Base-by-base conservation (phyloP, 2,113 vertebrate genomes). In the Lates calcarifer region DNA sequence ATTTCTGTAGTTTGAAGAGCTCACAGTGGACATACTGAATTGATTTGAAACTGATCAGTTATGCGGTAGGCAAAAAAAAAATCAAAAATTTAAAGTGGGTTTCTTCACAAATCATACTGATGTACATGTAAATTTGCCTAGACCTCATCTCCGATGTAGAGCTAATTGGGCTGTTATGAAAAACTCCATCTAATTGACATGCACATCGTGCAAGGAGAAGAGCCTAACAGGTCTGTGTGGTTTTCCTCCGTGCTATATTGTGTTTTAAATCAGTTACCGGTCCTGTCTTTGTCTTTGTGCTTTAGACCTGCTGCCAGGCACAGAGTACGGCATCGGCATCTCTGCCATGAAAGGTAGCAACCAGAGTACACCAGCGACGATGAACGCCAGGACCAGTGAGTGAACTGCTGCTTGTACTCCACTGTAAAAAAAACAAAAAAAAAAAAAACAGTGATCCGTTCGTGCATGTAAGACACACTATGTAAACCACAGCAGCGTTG, bases 381-480 rank as follows among this genome's bases (percentile, higher is more conserved):
- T 98, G 96, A 99, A 99, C 0, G 97, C 98, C 75, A 96, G 98
- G 78, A 99, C 98, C 0, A 97, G 98, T 98, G 86, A 97, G 96
- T 71, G 28, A 55, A 77, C 53, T 31, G 41, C 13, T 75, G 28
- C 62, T 60, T 43, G n/a, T 60, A 41, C 11, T 72, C 14, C 7
- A n/a, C n/a, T 58, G 2, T 71, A 65, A 43, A 29, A 80, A n/a
- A n/a, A n/a, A n/a, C n/a, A n/a, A n/a, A n/a, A n/a, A n/a, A n/a
- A n/a, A n/a, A n/a, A n/a, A n/a, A 85, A 22, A 31, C 28, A 41
- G 5, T 18, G 17, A 81, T 35, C 35, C 49, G 29, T 6, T 79
- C 47, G 17, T 69, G 66, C 75, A 66, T 69, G 17, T 41, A 60
- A 62, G 45, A 64, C n/a, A 39, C 29, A 62, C 45, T 53, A 18